Percentiles rank a stretch among this genome's conserved stretches.
phyloP scores from a whole-genome alignment of 2,888 invertebrate genomes.

The Polylopha cassiicola region DNA sequence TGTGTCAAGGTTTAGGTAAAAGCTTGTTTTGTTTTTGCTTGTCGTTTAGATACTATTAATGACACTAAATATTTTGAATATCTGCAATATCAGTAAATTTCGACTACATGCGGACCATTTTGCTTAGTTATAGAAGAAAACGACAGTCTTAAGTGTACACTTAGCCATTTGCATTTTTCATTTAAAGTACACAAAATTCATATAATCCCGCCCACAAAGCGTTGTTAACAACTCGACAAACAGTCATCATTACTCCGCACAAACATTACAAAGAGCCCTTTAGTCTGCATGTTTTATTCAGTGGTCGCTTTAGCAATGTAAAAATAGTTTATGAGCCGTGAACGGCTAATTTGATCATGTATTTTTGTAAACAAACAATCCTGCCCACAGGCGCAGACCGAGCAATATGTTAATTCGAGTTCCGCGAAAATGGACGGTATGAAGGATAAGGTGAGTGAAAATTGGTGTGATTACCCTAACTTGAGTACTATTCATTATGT shows the following conservation, averaged over 20 bases:
- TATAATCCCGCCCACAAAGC: no score
- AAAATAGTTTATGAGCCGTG: slow-evolving; percentile 20
- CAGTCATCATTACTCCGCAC: slow-evolving; percentile 9
- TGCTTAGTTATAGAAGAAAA: no score
- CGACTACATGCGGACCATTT: no score
- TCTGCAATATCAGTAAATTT: no score
- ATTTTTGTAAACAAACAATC: slow-evolving; percentile 28
- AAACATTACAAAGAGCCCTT: slow-evolving; percentile 8
- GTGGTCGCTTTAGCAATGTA: slow-evolving; percentile 15
- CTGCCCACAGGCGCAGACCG: slow-evolving; percentile 81
- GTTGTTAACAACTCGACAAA: slow-evolving; percentile 11
- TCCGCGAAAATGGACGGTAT: slow-evolving; percentile 85
- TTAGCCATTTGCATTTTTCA: no score
- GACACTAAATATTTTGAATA: no score
- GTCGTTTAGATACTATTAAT: no score
- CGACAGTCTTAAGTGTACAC: no score
- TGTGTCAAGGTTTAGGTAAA: no score
- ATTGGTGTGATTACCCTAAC: not conserved
- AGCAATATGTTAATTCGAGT: slow-evolving; percentile 87
- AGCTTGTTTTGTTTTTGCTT: no score
- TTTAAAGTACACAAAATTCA: no score
- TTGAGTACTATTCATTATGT: no score
- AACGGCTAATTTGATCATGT: slow-evolving; percentile 16
- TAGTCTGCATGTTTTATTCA: slow-evolving; percentile 19
- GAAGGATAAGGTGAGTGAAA: slow-evolving; percentile 80